Conservation (phyloP, 2,888 invertebrate genomes). For the Petrolisthes cinctipes region DNA sequence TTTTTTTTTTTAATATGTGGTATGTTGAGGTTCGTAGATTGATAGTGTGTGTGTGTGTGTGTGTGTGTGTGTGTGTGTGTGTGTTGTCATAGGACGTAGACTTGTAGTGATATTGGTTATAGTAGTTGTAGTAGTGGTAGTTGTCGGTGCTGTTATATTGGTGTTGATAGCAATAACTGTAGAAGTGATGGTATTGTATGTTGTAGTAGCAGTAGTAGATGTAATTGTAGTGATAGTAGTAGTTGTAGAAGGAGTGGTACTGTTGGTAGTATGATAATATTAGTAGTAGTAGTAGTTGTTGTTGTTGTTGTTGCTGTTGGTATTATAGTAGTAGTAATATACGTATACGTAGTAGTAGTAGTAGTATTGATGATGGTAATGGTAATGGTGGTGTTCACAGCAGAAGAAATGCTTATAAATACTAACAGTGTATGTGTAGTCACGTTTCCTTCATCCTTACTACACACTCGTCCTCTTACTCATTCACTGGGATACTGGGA, state of each 20-base stretch:
- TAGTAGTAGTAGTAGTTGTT: background rate
- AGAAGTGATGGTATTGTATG: background rate
- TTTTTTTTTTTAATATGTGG: no score
- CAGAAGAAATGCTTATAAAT: background rate
- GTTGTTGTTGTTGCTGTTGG: background rate
- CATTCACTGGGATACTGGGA: background rate
- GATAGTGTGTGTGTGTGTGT: no score
- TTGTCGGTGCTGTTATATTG: background rate
- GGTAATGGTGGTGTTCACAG: background rate
- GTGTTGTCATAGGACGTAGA: background rate
- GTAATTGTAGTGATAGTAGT: constrained; percentile 4
- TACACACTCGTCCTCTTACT: background rate
- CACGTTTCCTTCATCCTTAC: background rate
- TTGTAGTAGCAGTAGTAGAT: background rate
- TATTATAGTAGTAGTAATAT: background rate
- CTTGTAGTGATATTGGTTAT: background rate
- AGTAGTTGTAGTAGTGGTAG: background rate
- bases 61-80: no score
- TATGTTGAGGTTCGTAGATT: no score
- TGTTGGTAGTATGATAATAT: background rate
- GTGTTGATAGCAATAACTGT: background rate
- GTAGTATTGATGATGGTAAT: background rate
- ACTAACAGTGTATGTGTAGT: background rate
- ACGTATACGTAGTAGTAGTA: background rate
- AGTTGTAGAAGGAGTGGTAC: background rate